Evolutionary conservation across 2,888 invertebrate genomes (phyloP).

Genomic region (Lomographa bimaculata): DNA sequence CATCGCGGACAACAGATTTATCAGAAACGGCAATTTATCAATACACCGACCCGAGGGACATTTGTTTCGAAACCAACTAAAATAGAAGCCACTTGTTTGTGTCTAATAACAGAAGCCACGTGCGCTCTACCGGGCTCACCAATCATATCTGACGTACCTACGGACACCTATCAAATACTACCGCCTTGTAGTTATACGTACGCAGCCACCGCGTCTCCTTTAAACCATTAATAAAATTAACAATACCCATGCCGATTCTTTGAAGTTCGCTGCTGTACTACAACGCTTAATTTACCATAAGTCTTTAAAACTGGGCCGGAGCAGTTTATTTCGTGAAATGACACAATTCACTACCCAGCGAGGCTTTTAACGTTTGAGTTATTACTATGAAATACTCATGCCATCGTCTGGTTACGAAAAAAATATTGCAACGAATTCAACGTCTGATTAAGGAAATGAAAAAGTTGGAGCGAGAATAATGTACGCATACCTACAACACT

Average conservation of each 20-base stretch:
- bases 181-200: conserved; percentile 1
- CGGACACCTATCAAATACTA: conserved; percentile 6
- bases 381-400: conserved; percentile 34
- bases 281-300: conserved; percentile 54
- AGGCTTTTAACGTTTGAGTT: conserved; percentile 45
- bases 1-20: conserved; percentile 18
- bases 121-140: conserved; percentile 52
- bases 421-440: conserved; percentile 26
- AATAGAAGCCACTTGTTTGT: conserved; percentile 53
- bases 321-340: conserved; percentile 61
- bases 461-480: conserved; percentile 8
- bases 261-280: conserved; percentile 48
- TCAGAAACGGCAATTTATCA: conserved; percentile 47
- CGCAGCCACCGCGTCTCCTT: conserved; percentile 27
- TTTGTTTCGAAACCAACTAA: conserved; percentile 50
- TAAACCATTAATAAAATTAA: conserved; percentile 45
- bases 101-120: conserved; percentile 47
- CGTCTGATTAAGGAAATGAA: conserved; percentile 6
- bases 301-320: conserved; percentile 59
- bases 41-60: conserved; percentile 44
- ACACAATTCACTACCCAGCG: conserved; percentile 50
- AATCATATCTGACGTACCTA: conserved; percentile 62
- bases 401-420: conserved; percentile 30
- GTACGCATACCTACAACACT: too few species aligned
- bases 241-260: conserved; percentile 38